Conservation (phyloP, 2,888 invertebrate genomes). For the Bimastos eiseni region DNA sequence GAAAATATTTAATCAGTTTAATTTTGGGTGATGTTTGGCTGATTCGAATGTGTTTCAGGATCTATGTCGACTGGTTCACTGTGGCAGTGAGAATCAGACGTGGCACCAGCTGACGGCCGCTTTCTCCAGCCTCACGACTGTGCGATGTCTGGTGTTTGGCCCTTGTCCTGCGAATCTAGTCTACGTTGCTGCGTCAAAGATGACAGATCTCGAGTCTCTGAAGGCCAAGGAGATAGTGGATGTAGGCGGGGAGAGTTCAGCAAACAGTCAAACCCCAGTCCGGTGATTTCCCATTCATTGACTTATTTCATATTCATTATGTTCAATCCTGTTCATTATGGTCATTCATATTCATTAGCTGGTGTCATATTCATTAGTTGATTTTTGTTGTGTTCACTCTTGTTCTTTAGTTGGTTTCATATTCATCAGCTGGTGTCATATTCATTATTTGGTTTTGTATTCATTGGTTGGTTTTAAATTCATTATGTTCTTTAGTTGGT, state of each 20-base stretch:
- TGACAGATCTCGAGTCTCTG: neutral
- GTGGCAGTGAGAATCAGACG: slow-evolving; percentile 15
- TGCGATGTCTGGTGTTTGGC: neutral
- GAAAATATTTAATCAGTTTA: neutral
- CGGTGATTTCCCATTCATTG: neutral
- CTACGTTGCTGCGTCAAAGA: slow-evolving; percentile 17
- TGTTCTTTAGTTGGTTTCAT: no score
- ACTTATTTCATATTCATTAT: no score
- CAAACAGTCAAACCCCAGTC: neutral
- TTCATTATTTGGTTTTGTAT: no score
- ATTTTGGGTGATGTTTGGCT: neutral
- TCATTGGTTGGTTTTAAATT: no score
- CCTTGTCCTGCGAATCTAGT: slow-evolving; percentile 14
- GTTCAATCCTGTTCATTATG: no score
- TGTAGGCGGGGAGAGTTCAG: neutral
- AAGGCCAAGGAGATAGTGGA: neutral
- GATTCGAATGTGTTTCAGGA: neutral
- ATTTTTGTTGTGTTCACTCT: no score
- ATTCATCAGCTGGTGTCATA: no score
- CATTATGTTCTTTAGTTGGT: no score
- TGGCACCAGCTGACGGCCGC: slow-evolving; percentile 6
- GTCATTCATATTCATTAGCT: no score
- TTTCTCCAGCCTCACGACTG: neutral
- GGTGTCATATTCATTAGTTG: no score
- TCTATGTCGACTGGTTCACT: neutral